These are phyloP conservation scores for Stercorarius parasiticus DNA, from an alignment of 2,113 vertebrate species.

Conservation along the genomic window DNA sequence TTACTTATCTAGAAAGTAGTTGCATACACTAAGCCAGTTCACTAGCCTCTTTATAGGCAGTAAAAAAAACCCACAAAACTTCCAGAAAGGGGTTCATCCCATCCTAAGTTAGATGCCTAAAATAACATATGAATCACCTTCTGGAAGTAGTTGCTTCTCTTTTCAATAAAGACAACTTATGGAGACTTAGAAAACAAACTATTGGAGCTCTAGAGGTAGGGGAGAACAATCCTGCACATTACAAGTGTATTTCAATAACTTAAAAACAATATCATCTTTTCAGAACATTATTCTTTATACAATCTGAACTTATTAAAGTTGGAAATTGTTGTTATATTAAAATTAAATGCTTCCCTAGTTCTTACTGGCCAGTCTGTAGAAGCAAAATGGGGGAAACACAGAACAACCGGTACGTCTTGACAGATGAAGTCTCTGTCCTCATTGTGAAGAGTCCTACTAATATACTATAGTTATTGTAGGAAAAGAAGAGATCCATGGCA, in stretches of 20 bases:
- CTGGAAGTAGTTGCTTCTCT: background rate
- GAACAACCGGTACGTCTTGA: background rate
- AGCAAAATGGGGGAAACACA: background rate
- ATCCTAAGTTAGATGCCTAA: background rate
- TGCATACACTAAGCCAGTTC: background rate
- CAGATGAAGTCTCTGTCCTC: background rate
- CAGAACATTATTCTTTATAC: background rate
- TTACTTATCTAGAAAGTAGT: background rate
- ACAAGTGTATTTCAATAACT: background rate
- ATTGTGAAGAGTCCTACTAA: background rate
- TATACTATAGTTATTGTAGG: background rate
- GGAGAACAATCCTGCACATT: rapidly evolving
- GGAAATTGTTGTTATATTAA: background rate
- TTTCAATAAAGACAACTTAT: background rate
- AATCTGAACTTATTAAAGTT: background rate
- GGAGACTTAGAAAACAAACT: background rate
- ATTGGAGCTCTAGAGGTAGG: background rate
- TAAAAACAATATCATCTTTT: rapidly evolving
- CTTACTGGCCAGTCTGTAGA: background rate
- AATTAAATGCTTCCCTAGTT: background rate
- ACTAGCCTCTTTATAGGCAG: background rate
- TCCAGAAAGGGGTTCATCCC: background rate
- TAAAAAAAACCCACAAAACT: background rate
- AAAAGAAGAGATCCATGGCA: background rate
- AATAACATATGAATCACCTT: background rate